Evolutionary conservation across 2,113 vertebrate species (phyloP), one percentile per base, ranked within the genome.

Genomic region (Harpagus bidentatus): DNA sequence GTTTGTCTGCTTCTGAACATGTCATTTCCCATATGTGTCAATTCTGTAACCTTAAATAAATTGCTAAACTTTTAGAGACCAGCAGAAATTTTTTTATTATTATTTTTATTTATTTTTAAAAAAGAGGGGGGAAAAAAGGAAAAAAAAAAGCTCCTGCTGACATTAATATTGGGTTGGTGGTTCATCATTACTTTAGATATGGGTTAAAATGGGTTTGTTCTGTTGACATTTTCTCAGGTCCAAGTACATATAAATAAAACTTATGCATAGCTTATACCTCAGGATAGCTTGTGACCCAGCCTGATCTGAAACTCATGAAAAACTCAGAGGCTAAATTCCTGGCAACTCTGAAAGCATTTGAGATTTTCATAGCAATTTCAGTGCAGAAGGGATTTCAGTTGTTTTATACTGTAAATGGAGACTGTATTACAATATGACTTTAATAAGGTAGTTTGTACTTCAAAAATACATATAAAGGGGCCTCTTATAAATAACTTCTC

Each of bases 41-140:
- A 32, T 82, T 84, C 20, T 67, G 36, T 38, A 81, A 43, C 71
- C 22, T 55, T 73, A 84, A 63, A 58, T 65, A 83, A 50, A 62
- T 73, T 53, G 15, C 38, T 70, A 48, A 65, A 74, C 21, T 81
- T 70, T 9, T 48, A 53, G 31, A 76, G 23, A 67, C 16, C 7
- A 59, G 45, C 9, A 72, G 19, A 82, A 15, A 16, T 7, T 5
- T 65, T 67, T 42, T 36, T 5, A 21, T 16, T 52, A 22, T 63
- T 72, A 31, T 22, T 53, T 55, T 42, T 43, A 23, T 40, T 76
- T 69, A 34, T 53, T 53, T 52, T 26, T 21, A 6, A 47, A 38
- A 65, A 5, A 13, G 5, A 2, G 2, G 4, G 43, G 1, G 0
- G n/a, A n/a, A 21, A 16, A 13, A 22, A 15, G 6, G 4, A 12